A percentile compares a stretch with the other conserved stretches of the same genome.
Evolutionary conservation across 1,140 invertebrate species (phyloP).

Genomic region (Sycophaga agraensis): DNA sequence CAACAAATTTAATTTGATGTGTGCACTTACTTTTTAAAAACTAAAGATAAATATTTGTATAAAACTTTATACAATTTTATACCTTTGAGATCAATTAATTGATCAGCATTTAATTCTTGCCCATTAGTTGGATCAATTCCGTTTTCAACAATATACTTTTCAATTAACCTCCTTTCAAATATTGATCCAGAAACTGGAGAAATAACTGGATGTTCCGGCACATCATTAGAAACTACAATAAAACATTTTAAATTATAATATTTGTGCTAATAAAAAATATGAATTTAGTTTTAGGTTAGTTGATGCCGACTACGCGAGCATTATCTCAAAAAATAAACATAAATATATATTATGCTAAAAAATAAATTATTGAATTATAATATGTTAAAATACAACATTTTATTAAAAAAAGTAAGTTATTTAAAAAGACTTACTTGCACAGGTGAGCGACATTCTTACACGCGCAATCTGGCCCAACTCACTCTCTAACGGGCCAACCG

Average conservation of each 20-base stretch:
- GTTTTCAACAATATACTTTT: conserved; percentile 96
- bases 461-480: too few species aligned
- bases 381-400: not conserved
- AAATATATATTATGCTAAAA: not conserved
- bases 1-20: conserved; percentile 20
- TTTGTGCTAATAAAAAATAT: not conserved
- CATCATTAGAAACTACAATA: conserved; percentile 89
- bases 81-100: conserved; percentile 95
- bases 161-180: conserved; percentile 93
- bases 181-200: conserved; percentile 93
- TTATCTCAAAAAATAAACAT: not conserved
- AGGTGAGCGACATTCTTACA: conserved; percentile 25
- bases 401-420: not conserved
- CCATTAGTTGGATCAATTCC: conserved; percentile 95
- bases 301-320: not conserved
- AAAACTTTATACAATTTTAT: conserved; percentile 40
- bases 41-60: not conserved
- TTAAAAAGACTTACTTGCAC: conserved; percentile 26
- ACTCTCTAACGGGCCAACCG: too few species aligned
- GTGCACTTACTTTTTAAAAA: not conserved
- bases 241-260: not conserved
- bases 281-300: conserved; percentile 16
- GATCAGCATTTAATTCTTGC: conserved; percentile 81
- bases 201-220: conserved; percentile 93
- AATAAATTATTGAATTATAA: not conserved